Conservation (phyloP, 2,888 invertebrate species). For the Drosophila kuntzei region DNA sequence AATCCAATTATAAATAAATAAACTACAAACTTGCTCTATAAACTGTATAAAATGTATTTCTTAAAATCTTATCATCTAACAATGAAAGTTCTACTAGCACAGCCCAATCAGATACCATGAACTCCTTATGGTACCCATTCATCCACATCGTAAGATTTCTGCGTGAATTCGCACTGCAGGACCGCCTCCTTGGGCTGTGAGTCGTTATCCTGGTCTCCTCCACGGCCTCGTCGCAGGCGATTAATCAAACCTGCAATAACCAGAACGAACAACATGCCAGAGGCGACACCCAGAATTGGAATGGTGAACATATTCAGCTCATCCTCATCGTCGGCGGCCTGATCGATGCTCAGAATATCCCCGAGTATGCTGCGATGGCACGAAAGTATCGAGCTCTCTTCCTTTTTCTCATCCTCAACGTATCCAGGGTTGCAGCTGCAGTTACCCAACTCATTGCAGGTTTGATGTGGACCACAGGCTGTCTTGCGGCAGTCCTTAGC, state of each 20-base stretch:
- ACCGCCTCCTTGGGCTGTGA: conserved; percentile 39
- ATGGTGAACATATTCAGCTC: conserved; percentile 62
- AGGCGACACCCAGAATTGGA: conserved; percentile 65
- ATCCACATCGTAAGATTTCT: conserved; percentile 67
- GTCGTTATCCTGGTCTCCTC: neutral
- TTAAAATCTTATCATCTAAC: conserved; percentile 42
- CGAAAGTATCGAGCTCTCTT: conserved; percentile 9
- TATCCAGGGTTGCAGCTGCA: conserved; percentile 64
- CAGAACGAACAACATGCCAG: conserved; percentile 51
- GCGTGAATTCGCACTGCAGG: conserved; percentile 62
- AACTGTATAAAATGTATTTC: conserved; percentile 44
- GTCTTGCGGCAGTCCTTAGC: conserved; percentile 37
- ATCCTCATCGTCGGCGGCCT: conserved; percentile 62
- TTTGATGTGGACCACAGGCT: conserved; percentile 61
- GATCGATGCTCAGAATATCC: conserved; percentile 56
- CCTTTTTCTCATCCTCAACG: conserved; percentile 20
- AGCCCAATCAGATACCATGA: conserved; percentile 34
- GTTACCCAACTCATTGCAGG: conserved; percentile 47
- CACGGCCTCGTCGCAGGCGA: conserved; percentile 27
- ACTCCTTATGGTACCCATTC: conserved; percentile 65
- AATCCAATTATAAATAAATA: neutral
- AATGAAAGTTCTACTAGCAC: conserved; percentile 61
- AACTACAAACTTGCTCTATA: neutral
- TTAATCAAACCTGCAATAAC: conserved; percentile 48
- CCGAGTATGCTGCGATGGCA: conserved; percentile 57